Conservation (phyloP, 2,888 invertebrate species). For the Papilio gigon region DNA sequence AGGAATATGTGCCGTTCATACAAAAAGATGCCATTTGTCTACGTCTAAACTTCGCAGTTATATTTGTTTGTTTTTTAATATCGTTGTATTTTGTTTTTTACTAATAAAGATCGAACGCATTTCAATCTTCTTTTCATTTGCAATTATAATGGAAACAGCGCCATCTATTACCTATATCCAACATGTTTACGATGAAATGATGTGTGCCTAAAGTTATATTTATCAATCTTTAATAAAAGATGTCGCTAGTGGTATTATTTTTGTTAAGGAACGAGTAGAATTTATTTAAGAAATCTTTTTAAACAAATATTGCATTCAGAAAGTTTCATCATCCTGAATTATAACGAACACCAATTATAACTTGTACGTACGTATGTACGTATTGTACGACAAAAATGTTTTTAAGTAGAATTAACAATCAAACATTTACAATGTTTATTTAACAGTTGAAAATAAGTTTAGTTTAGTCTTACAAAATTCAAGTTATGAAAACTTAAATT, state of each 20-base stretch:
- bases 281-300: no score
- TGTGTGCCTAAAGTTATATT: background rate
- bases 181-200: background rate
- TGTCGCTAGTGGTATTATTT: background rate
- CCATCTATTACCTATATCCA: constrained; percentile 9
- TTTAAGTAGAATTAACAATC: background rate
- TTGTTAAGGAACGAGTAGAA: background rate
- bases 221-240: background rate
- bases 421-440: background rate
- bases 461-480: no score
- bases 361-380: no score
- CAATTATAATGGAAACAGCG: background rate
- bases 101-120: constrained; percentile 9
- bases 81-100: constrained; percentile 1
- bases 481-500: background rate
- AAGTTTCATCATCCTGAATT: background rate
- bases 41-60: background rate
- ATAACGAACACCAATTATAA: no score
- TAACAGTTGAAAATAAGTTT: no score
- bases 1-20: constrained; percentile 41
- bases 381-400: background rate
- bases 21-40: background rate
- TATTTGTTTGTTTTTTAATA: constrained; percentile 20
- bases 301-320: no score
- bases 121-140: background rate